Evolutionary conservation across 2,797 vertebrate genomes (phyloP).

Genomic region (Clamator glandarius): DNA sequence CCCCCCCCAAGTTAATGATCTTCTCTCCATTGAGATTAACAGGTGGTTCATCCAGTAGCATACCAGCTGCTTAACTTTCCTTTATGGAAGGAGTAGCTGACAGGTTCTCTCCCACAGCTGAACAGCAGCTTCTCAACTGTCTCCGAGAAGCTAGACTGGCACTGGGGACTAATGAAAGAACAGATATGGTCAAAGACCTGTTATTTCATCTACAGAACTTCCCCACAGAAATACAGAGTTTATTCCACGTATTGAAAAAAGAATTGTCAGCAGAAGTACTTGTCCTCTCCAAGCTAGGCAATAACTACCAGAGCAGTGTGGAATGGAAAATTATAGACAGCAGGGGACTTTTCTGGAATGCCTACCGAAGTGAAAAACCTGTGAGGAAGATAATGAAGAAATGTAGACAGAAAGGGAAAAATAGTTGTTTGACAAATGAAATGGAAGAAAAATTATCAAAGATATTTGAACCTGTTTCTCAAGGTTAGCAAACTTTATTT

Average conservation of each 20-base stretch:
- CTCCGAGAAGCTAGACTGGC: background rate
- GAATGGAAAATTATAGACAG: background rate
- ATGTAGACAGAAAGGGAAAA: background rate
- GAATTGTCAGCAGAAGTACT: background rate
- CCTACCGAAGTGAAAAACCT: background rate
- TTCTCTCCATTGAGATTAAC: background rate
- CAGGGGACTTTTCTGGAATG: background rate
- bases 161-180: background rate
- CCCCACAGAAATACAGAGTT: background rate
- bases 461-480: background rate
- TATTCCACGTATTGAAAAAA: background rate
- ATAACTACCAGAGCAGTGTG: background rate
- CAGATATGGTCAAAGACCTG: background rate
- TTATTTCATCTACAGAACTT: background rate
- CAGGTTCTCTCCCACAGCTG: background rate
- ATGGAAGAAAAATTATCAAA: background rate
- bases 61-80: background rate
- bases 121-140: background rate
- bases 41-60: background rate
- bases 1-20: background rate
- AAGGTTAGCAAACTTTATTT: background rate
- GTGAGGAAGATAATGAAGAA: background rate
- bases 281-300: background rate
- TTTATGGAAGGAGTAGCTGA: background rate
- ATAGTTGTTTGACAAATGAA: background rate